Base-by-base conservation (phyloP, 2,113 vertebrate species). In the Malurus melanocephalus region DNA sequence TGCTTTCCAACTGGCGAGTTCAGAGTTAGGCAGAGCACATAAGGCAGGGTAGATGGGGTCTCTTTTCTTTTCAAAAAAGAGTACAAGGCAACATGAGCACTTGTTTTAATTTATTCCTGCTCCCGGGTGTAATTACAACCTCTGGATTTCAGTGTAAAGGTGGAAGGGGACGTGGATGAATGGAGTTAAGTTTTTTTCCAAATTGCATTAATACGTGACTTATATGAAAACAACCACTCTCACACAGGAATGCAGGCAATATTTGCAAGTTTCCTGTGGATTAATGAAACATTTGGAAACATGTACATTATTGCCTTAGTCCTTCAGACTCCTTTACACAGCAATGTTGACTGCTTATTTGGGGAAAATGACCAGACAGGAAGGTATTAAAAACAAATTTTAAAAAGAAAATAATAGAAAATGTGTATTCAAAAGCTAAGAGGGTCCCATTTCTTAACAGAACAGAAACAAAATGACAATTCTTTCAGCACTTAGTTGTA, bases 221-320 rank as follows among this genome's bases (percentile, higher is more conserved):
- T 88, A 21, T n/a, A n/a, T 90, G 83, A 93, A 85, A 91, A 52
- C 79, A 85, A 6, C 45, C 43, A 48, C 42, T 45, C 62, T 92
- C 53, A 80, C 35, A 30, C 9, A 86, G 57, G 75, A 85, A 87
- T 45, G 65, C 66, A 53, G 85, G 71, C 81, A 49, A 43, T 35
- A 33, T 69, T 88, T 88, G 60, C 68, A 84, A 75, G 57, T 90
- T 94, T 87, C 75, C 65, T 79, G 51, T 83, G 60, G 69, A 87
- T 92, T 90, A 79, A 89, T 85, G 78, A 88, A 93, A 81, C 38
- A 4, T 92, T 90, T 84, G 86, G 73, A 92, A 95, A 89, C 53
- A 40, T 0, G 2, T 49, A 43, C 51, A 13, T 87, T 84, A 68
- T 89, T 94, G 94, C 45, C 66, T 57, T 76, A 89, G 67, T 74